Evolutionary conservation across 2,797 vertebrate genomes (phyloP).

Genomic region (Hirundo rustica): DNA sequence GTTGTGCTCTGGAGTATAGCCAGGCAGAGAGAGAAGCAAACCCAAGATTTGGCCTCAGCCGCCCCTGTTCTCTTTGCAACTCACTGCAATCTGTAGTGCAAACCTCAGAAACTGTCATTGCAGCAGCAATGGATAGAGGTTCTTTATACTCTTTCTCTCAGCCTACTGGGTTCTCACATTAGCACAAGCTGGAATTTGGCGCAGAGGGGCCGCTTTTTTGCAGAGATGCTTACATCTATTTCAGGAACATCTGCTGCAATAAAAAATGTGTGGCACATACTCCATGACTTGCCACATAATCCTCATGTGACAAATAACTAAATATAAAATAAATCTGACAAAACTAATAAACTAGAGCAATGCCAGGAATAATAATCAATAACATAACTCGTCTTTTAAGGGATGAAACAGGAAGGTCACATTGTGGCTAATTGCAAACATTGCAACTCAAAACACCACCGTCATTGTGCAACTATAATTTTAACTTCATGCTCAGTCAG

Average conservation of each 20-base stretch:
- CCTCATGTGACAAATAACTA: constrained; percentile 55
- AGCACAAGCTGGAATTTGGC: constrained; percentile 49
- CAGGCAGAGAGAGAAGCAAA: not conserved
- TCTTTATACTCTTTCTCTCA: constrained; percentile 43
- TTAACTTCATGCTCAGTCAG: constrained; percentile 57
- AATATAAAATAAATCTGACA: constrained; percentile 62
- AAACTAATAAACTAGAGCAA: constrained; percentile 40
- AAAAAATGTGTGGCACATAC: constrained; percentile 50
- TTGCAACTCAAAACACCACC: constrained; percentile 36
- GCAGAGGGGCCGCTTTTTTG: constrained; percentile 45
- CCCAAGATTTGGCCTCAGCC: not conserved
- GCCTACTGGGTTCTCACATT: constrained; percentile 50
- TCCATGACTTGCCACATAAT: constrained; percentile 49
- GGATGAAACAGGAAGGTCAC: constrained; percentile 17
- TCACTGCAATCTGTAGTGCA: not conserved
- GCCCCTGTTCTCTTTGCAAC: not conserved
- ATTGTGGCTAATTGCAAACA: constrained; percentile 51
- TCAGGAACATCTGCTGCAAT: constrained; percentile 63
- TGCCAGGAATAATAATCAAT: constrained; percentile 35
- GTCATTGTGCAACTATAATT: constrained; percentile 22
- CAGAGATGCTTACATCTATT: constrained; percentile 57
- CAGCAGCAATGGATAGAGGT: constrained; percentile 31
- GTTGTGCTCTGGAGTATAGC: not conserved
- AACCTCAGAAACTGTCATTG: not conserved
- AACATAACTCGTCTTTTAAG: constrained; percentile 18